Conservation (phyloP, 2,113 vertebrate genomes). For the Cyanistes caeruleus region DNA sequence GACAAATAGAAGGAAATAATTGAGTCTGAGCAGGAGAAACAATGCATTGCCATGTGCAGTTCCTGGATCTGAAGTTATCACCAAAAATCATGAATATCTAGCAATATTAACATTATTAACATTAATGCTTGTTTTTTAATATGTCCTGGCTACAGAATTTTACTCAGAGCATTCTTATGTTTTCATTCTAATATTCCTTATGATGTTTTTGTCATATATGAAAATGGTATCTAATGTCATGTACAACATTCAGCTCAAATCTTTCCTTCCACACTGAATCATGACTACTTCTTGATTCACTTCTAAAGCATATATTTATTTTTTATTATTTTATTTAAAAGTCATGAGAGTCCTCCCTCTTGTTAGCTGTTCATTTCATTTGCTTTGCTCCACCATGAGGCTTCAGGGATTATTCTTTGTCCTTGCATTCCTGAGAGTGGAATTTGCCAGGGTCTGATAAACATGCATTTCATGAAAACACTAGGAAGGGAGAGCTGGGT, state of each 20-base stretch:
- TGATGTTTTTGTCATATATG: neutral
- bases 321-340: neutral
- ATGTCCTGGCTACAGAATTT: neutral
- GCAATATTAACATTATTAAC: neutral
- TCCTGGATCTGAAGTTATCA: neutral
- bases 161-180: neutral
- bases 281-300: neutral
- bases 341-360: neutral
- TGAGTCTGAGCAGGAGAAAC: neutral
- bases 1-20: neutral
- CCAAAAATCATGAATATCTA: neutral
- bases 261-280: neutral
- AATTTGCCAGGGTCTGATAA: neutral
- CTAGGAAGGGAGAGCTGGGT: neutral
- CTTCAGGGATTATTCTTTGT: neutral
- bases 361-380: neutral
- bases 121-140: neutral
- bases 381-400: neutral
- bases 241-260: neutral
- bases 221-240: neutral
- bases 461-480: neutral
- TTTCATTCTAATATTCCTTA: neutral
- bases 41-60: neutral
- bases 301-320: neutral
- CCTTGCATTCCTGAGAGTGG: neutral